Base-by-base conservation (phyloP, 2,888 invertebrate species). In the Liodrosophila aerea region DNA sequence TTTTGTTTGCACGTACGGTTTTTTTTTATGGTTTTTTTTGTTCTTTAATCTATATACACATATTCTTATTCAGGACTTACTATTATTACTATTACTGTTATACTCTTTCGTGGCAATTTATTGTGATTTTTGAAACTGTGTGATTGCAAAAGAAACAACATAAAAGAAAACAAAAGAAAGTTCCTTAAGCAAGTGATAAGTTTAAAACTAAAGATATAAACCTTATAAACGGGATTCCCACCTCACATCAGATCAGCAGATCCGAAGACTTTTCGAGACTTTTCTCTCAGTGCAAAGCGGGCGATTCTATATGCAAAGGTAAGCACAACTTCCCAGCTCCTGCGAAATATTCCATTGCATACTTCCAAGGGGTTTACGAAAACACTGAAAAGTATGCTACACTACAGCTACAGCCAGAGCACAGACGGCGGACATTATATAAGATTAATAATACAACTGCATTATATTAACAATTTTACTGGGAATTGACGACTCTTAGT, bases 161-260 rank as follows among this genome's bases (percentile, higher is more conserved):
- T 22, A 43, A 43, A 33, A n/a, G 4, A 18, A 11, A 12, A 30
- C 52, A 58, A 66, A 76, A 39, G 64, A 87, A 85, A 85, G 85
- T 85, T 85, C 85, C 87, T 85, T 76, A 75, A 83, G 65, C 56
- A 73, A 67, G 81, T 84, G 87, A 87, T 87, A 85, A 78, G 44
- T 60, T 36, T 31, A 33, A 59, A 51, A 47, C 46, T 31, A n/a
- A n/a, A n/a, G n/a, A n/a, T 39, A n/a, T 34, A 31, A 27, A 33
- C 44, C 18, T n/a, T 22, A 5, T 4, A 22, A 2, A 22, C 22
- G 2, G 22, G 22, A 22, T 22, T 22, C 5, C 11, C 31, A n/a
- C 29, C 37, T 16, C 8, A 29, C 11, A 22, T 2, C 22, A 22
- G 3, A 22, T 22, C 5, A 22, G 22, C 22, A 5, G 22, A 22